Evolutionary conservation across 1,140 invertebrate genomes (phyloP).

Genomic region (Psix sp.): DNA sequence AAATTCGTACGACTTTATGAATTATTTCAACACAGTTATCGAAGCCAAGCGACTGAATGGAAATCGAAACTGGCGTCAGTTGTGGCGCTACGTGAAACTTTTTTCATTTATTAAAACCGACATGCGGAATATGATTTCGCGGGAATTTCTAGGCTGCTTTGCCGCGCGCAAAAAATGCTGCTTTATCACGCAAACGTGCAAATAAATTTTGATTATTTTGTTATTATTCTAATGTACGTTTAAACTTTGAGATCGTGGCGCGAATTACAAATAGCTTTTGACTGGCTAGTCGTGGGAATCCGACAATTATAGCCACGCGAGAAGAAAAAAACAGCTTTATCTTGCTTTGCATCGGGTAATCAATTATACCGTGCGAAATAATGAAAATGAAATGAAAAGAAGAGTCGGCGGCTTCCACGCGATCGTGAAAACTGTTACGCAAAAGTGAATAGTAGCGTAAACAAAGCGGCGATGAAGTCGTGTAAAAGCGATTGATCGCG

Average conservation of each 20-base stretch:
- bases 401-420: constrained; percentile 25
- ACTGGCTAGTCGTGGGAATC: constrained; percentile 14
- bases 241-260: constrained; percentile 9
- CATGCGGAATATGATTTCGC: constrained; percentile 16
- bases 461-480: too few relatives aligned
- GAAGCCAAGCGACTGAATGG: constrained; percentile 1
- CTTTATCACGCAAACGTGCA: constrained; percentile 12
- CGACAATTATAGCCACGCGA: neutral
- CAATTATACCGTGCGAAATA: constrained; percentile 34
- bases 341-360: constrained; percentile 24
- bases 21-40: constrained; percentile 15
- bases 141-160: constrained; percentile 3
- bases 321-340: constrained; percentile 13
- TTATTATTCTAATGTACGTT: constrained; percentile 34
- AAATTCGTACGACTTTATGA: neutral
- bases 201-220: constrained; percentile 15
- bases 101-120: constrained; percentile 27
- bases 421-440: constrained; percentile 22
- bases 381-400: constrained; percentile 32
- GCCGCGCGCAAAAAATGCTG: neutral
- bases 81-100: constrained; percentile 6
- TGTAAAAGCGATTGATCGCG: too few relatives aligned
- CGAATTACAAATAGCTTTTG: constrained; percentile 28
- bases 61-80: constrained; percentile 16
- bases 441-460: constrained; percentile 11